Evolutionary conservation across 2,113 vertebrate genomes (phyloP).

Genomic region (Xiphias gladius): DNA sequence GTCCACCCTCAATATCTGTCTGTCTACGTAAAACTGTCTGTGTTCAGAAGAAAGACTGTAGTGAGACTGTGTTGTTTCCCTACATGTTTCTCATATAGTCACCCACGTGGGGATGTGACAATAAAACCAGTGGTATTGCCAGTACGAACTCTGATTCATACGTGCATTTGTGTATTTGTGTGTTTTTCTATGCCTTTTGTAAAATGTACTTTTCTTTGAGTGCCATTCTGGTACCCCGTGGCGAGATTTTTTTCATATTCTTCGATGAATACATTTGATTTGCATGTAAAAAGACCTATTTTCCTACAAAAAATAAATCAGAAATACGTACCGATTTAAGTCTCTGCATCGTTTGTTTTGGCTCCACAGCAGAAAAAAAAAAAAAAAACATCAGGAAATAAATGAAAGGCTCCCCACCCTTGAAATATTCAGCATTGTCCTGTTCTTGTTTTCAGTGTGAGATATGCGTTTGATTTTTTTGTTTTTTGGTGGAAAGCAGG

Average conservation of each 20-base stretch:
- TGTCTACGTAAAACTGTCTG: conserved; percentile 28
- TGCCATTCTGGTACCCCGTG: conserved; percentile 68
- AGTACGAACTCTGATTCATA: conserved; percentile 50
- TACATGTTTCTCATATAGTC: conserved; percentile 39
- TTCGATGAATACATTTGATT: conserved; percentile 61
- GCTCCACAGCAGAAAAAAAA: background rate
- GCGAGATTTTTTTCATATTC: conserved; percentile 66
- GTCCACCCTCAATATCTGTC: conserved; percentile 38
- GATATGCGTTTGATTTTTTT: conserved; percentile 39
- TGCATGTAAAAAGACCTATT: conserved; percentile 83
- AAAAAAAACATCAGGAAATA: background rate
- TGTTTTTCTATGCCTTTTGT: conserved; percentile 78
- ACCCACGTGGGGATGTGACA: conserved; percentile 36
- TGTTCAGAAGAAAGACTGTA: conserved; percentile 32
- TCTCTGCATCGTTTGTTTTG: conserved; percentile 29
- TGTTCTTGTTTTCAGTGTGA: conserved; percentile 26
- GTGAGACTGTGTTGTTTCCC: conserved; percentile 15
- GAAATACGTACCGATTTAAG: conserved; percentile 39
- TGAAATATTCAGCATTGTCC: background rate
- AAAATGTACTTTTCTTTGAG: conserved; percentile 72
- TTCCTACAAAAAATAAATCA: conserved; percentile 78
- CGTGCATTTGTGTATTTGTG: conserved; percentile 54
- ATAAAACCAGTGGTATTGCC: conserved; percentile 44
- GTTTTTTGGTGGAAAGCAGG: conserved; percentile 38
- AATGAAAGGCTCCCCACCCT: background rate